Conservation (phyloP, 2,888 invertebrate genomes). For the Drosophila imparisetae region DNA sequence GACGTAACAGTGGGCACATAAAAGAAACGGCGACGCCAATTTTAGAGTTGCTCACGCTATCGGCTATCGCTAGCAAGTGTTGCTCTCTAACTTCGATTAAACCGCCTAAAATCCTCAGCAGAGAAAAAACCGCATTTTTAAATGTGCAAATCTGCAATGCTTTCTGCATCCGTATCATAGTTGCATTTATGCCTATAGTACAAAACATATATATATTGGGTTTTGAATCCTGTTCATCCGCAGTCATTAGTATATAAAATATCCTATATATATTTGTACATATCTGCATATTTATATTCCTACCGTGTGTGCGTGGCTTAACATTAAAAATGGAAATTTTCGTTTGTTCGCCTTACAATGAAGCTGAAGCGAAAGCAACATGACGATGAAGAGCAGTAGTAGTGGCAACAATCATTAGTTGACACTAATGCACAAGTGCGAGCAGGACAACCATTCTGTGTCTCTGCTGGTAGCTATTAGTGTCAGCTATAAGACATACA, state of each 20-base stretch:
- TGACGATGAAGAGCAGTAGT: constrained; percentile 38
- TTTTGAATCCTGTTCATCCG: constrained; percentile 31
- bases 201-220: constrained; percentile 19
- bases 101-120: constrained; percentile 10
- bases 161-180: not conserved
- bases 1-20: constrained; percentile 6
- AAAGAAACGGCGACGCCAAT: constrained; percentile 21
- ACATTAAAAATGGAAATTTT: constrained; percentile 63
- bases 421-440: constrained; percentile 19
- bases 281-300: constrained; percentile 31
- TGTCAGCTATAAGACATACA: constrained; percentile 54
- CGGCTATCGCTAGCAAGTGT: constrained; percentile 43
- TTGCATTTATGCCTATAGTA: constrained; percentile 6
- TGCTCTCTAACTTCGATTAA: constrained; percentile 42
- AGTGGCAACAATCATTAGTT: constrained; percentile 33
- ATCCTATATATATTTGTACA: constrained; percentile 20
- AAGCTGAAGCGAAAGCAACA: constrained; percentile 54
- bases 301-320: constrained; percentile 50
- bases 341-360: constrained; percentile 53
- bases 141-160: constrained; percentile 30
- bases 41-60: constrained; percentile 54
- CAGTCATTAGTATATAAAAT: constrained; percentile 7
- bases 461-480: constrained; percentile 43
- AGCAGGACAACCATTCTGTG: constrained; percentile 37
- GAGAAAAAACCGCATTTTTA: constrained; percentile 46